A percentile compares a stretch with the other conserved stretches of the same genome.
Evolutionary conservation across 2,888 invertebrate species (phyloP).

Genomic region (Dolomedes plantarius): DNA sequence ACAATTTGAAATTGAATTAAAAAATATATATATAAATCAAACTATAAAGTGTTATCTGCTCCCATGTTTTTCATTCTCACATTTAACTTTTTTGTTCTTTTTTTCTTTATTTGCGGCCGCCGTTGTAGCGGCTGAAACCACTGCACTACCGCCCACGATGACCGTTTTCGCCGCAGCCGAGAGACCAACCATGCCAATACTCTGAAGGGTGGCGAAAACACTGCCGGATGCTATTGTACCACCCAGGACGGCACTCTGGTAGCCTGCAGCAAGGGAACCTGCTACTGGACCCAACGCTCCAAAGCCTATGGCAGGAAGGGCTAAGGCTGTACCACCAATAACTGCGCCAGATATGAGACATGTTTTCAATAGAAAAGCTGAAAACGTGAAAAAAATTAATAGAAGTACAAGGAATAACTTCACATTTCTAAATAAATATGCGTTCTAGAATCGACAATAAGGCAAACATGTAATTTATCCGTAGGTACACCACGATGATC

Average conservation of each 20-base stretch:
- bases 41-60: too few species aligned
- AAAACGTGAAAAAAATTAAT: too few species aligned
- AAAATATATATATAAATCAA: too few species aligned
- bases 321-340: conserved; percentile 18
- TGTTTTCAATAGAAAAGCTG: not conserved
- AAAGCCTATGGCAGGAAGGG: conserved; percentile 19
- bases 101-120: too few species aligned
- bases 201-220: conserved; percentile 29
- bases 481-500: too few species aligned
- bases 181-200: conserved; percentile 31
- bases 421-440: too few species aligned
- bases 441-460: too few species aligned
- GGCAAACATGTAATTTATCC: too few species aligned
- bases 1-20: too few species aligned
- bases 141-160: conserved; percentile 18
- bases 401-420: too few species aligned
- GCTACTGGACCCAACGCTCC: conserved; percentile 16
- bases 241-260: conserved; percentile 14
- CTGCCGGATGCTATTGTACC: conserved; percentile 36
- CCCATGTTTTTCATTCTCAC: too few species aligned
- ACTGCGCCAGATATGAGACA: not conserved
- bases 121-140: not conserved
- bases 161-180: conserved; percentile 10
- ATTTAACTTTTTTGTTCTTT: too few species aligned
- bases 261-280: conserved; percentile 19